Base-by-base conservation (phyloP, 2,888 invertebrate genomes). In the Caenorhabditis doughertyi region DNA sequence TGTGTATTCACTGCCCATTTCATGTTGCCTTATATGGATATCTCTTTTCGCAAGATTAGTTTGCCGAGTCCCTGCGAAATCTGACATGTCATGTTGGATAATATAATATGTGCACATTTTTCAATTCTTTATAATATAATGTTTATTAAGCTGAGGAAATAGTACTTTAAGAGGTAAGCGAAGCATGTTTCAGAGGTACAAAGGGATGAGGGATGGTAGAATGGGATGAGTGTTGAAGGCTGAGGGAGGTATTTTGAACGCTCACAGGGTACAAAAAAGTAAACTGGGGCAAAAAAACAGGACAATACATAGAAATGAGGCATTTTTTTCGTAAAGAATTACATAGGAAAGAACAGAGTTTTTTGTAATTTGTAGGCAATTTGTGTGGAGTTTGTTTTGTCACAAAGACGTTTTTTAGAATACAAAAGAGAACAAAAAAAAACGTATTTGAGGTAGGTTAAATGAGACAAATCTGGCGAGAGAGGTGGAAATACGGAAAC, bases 191-290 rank as follows among this genome's bases (percentile, higher is more conserved):
- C 60, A 62, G 68, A 68, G 68, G 68, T 76, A 64, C 44, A 65
- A 49, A 18, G 49, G 64, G 29, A 64, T 64, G 62, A 3, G 44
- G 44, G 35, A 35, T 39, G 47, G 49, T 70, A 56, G 27, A 25
- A 55, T 27, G 67, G 74, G 56, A 74, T 55, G 64, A 27, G 47
- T 62, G 58, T 62, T 60, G 55, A 35, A 58, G 49, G 55, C 44
- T 68, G 77, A 77, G 77, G 77, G 77, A 77, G 77, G 77, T 77
- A 77, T 47, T 51, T 76, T 70, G 68, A 77, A 77, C 77, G 77
- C 77, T 77, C 77, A 77, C 77, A 77, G 77, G 77, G 77, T 77
- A 77, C 68, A 60, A 51, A 51, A 51, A 53, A 68, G 68, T 77
- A 77, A 77, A 77, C 77, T 77, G 77, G 76, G 77, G 77, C 77